These are phyloP conservation scores for Hipposideros larvatus DNA, from an alignment of 2,797 vertebrate genomes.

Conservation along the genomic window DNA sequence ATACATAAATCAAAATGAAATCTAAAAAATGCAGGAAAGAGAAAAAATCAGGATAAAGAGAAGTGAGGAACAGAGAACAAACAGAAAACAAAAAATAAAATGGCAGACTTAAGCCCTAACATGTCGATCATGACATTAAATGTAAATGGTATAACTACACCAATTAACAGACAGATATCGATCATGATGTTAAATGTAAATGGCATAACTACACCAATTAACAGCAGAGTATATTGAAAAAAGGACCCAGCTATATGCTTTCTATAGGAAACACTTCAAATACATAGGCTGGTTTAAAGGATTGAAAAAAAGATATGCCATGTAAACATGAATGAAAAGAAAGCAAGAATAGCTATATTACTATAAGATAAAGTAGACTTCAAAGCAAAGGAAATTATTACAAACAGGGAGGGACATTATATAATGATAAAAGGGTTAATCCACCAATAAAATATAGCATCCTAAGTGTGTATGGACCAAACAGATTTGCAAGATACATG, in stretches of 20 bases:
- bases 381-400: neutral
- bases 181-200: neutral
- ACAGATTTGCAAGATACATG: neutral
- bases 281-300: neutral
- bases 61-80: neutral
- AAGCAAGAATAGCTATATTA: neutral
- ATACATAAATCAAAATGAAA: conserved; percentile 6
- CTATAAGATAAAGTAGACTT: neutral
- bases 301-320: neutral
- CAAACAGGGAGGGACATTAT: neutral
- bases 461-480: neutral
- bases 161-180: neutral
- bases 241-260: neutral
- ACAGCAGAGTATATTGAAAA: neutral
- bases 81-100: conserved; percentile 1
- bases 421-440: neutral
- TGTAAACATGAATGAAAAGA: neutral
- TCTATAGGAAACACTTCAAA: neutral
- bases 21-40: neutral
- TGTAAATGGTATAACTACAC: neutral
- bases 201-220: neutral
- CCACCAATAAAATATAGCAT: neutral
- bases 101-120: neutral
- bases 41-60: neutral
- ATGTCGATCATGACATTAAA: neutral